Base-by-base conservation (phyloP, 1,140 invertebrate genomes). In the Drosophila simulans region DNA sequence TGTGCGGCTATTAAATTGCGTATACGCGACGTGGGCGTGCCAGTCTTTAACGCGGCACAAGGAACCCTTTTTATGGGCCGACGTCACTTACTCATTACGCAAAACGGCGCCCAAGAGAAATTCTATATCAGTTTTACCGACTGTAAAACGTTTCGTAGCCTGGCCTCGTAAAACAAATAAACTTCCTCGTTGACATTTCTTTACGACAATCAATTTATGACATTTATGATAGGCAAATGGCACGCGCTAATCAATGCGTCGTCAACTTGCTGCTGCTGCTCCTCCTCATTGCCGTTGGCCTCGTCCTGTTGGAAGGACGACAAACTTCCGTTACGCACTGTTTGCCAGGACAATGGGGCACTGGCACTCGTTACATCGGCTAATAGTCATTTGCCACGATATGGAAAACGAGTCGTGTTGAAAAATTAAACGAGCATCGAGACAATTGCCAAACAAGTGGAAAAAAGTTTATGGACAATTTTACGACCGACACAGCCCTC, bases 151-250 rank as follows among this genome's bases (percentile, higher is more conserved):
- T 53, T 66, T 48, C 46, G 55, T 55, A 58, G 34, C 37, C 46
- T 5, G 15, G 15, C 17, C 35, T 54, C 62, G 45, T 60, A 63
- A 75, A 80, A 68, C 63, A 69, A 80, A 75, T 75, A 69, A 68
- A 72, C 54, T 71, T 75, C 42, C 62, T 53, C 73, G 72, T 57
- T 77, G 60, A 59, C 66, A 72, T 64, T 79, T 64, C 59, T 77
- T 77, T 69, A 69, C 59, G 73, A 58, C 66, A 79, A 70, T 62
- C 79, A 83, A 89, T 86, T 83, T 80, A 89, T 83, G 79, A 64
- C 64, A 82, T 82, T 88, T 72, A 77, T 83, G 70, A 89, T 86
- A 89, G 83, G 66, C 84, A 89, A 86, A 86, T 86, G 84, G 55
- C 83, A 89, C 66, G 83, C 75, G 75, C 79, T 86, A 86, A 86